Conservation (phyloP, 1,140 invertebrate species). For the Panonychus citri region DNA sequence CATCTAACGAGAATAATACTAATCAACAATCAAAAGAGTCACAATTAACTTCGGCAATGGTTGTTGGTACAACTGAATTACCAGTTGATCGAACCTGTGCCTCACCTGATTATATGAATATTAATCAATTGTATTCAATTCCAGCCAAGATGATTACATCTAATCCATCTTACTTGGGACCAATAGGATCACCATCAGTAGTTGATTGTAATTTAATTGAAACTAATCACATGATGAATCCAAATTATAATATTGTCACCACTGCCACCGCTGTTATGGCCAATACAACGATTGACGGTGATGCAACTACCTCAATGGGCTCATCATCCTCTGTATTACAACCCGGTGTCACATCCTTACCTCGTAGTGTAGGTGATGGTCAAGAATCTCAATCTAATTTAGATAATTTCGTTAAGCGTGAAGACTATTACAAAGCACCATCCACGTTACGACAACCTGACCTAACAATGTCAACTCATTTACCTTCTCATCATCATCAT, state of each 20-base stretch:
- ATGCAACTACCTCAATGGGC: not conserved
- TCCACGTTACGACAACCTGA: conserved; percentile 8
- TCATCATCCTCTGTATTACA: not conserved
- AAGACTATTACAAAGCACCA: conserved; percentile 15
- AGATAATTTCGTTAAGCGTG: conserved; percentile 10
- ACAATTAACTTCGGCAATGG: no score
- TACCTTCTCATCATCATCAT: not conserved
- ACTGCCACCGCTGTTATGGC: no score
- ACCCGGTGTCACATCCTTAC: not conserved
- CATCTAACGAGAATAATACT: not conserved
- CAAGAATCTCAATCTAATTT: not conserved
- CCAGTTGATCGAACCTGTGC: not conserved
- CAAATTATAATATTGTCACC: not conserved
- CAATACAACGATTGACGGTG: not conserved
- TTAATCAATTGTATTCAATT: conserved; percentile 2
- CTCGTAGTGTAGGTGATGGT: not conserved
- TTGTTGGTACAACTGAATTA: not conserved
- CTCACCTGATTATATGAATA: conserved; percentile 15
- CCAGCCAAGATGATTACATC: conserved; percentile 1
- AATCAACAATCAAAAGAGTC: no score
- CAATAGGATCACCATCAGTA: no score
- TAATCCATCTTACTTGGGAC: conserved; percentile 6
- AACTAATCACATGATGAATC: no score
- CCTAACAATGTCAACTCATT: not conserved
- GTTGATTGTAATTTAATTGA: no score